Base-by-base conservation (phyloP, 1,140 invertebrate species). In the Grapholita molesta region DNA sequence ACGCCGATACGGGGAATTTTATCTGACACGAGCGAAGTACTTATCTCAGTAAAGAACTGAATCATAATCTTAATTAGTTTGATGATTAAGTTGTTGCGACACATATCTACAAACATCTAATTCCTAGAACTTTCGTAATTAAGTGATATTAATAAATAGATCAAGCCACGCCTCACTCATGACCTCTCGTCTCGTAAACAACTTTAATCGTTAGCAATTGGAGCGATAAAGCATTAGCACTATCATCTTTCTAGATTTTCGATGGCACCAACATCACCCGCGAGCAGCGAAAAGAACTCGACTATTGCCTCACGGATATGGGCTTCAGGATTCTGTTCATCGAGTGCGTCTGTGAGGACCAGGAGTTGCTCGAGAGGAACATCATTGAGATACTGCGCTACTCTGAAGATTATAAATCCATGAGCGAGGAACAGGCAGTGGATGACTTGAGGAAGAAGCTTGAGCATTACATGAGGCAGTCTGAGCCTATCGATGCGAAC, bases 241-340 rank as follows among this genome's bases (percentile, higher is more conserved):
- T 61, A 11, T 76, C 75, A n/a, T 76, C 71, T 66, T 90, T 93
- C 6, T 84, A 96, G 96, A 96, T 99, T 71, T 95, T 99, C 80
- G 98, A 99, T 93, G 98, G 97, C 5, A 98, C 97, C 4, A 97
- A 99, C 86, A 97, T 98, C 52, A 98, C 97, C 0, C 90, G 94
- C 52, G 94, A 95, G 35, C 95, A 98, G 70, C 93, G 98, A 24
- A 92, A 95, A 68, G 94, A 97, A 72, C 94, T 99, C 24, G 95
- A 97, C 65, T 94, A 95, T 71, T 95, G 96, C 75, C 93, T 94
- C 48, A 92, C 93, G 1, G 94, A 96, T 72, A 93, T 97, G 82
- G 95, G 96, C 35, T 97, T 96, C 88, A 96, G 97, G 72, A 94
- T 99, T 32, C 95, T 99, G 75, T 99, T 99, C 92, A 95, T 99